Conservation (phyloP, 2,888 invertebrate genomes). For the Ernsta delagoae region DNA sequence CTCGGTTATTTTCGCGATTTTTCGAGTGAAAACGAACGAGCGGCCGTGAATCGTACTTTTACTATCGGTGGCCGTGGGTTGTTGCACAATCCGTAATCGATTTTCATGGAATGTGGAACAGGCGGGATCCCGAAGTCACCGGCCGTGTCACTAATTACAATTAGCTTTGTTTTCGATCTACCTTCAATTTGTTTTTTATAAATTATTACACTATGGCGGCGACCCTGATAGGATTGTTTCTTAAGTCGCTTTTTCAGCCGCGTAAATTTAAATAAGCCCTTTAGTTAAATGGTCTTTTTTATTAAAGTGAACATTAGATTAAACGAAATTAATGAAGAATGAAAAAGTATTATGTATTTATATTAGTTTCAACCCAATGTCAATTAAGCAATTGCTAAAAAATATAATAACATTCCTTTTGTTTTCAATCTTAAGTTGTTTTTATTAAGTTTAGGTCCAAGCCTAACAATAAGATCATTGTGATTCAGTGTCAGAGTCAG, state of each 20-base stretch:
- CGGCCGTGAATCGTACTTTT: conserved; percentile 68
- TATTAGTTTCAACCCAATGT: too few species aligned
- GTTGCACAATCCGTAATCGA: conserved; percentile 56
- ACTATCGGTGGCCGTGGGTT: conserved; percentile 48
- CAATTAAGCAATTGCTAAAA: too few species aligned
- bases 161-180: conserved; percentile 28
- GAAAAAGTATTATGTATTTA: too few species aligned
- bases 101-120: conserved; percentile 24
- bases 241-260: neutral
- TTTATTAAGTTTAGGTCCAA: too few species aligned
- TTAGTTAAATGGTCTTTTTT: too few species aligned
- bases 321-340: too few species aligned
- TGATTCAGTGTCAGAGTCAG: too few species aligned
- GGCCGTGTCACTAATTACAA: conserved; percentile 16
- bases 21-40: conserved; percentile 61
- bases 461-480: too few species aligned
- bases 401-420: too few species aligned
- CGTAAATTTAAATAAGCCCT: neutral
- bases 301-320: too few species aligned
- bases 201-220: conserved; percentile 3
- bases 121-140: conserved; percentile 9
- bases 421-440: too few species aligned
- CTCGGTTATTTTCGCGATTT: conserved; percentile 67
- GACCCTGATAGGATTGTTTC: conserved; percentile 24
- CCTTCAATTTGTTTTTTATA: conserved; percentile 30